These are phyloP conservation scores for Callipepla californica DNA, from an alignment of 2,113 vertebrate genomes.

Conservation along the genomic window DNA sequence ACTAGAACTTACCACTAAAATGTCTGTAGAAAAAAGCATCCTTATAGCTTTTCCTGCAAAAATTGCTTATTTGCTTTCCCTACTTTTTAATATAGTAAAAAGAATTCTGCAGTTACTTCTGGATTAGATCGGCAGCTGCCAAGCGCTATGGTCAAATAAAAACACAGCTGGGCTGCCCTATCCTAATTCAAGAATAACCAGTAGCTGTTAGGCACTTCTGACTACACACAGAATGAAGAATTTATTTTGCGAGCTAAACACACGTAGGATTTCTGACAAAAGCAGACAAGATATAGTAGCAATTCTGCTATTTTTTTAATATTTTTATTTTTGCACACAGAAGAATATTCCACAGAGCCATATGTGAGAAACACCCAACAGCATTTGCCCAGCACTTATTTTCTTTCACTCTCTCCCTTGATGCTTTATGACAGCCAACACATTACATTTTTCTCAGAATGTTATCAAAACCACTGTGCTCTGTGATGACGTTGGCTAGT, in stretches of 20 bases:
- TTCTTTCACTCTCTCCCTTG: neutral
- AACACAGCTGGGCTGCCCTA: neutral
- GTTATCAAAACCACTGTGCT: neutral
- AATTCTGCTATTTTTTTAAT: neutral
- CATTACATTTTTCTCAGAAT: neutral
- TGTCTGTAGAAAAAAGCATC: neutral
- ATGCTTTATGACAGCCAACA: neutral
- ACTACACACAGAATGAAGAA: neutral
- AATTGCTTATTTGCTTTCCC: neutral
- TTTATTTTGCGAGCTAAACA: neutral
- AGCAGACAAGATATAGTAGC: neutral
- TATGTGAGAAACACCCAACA: rapidly evolving
- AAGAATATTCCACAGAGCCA: neutral
- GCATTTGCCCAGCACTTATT: neutral
- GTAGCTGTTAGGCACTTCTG: neutral
- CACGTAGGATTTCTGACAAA: neutral
- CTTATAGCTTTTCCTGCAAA: neutral
- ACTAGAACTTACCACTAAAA: neutral
- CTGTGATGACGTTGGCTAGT: neutral
- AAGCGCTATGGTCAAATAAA: neutral
- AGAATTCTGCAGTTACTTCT: neutral
- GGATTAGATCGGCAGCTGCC: neutral
- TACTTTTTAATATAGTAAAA: neutral
- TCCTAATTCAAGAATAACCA: neutral
- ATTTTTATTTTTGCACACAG: neutral